These are phyloP conservation scores for Raja brachyura DNA, from an alignment of 2,113 vertebrate genomes.

Conservation along the genomic window DNA sequence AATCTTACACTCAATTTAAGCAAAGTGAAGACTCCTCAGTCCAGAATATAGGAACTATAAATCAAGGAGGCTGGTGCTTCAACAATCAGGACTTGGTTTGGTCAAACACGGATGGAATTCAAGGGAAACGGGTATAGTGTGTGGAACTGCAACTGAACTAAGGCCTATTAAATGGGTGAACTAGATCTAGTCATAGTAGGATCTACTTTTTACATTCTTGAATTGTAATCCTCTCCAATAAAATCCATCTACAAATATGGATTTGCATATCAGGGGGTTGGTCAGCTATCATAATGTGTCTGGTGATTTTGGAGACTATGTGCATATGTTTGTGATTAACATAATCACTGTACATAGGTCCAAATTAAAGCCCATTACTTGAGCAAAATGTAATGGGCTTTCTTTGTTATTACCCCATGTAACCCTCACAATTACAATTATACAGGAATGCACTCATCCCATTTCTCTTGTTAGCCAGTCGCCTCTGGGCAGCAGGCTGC, in stretches of 20 bases:
- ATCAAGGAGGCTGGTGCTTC: not conserved
- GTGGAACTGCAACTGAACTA: not conserved
- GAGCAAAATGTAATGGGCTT: no score
- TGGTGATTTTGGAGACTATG: not conserved
- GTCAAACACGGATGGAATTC: not conserved
- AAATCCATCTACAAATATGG: not conserved
- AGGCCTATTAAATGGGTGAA: not conserved
- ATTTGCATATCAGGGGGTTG: not conserved
- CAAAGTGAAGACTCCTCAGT: not conserved
- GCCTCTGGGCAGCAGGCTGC: no score
- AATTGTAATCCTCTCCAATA: not conserved
- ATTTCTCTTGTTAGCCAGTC: no score
- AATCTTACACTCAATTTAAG: not conserved
- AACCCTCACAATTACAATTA: no score
- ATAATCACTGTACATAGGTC: no score
- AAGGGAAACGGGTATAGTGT: not conserved
- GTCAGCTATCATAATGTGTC: not conserved
- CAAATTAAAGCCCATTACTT: no score
- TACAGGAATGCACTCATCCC: no score
- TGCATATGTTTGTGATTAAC: not conserved
- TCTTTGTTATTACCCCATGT: no score
- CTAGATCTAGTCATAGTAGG: not conserved
- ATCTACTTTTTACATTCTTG: not conserved
- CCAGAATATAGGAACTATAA: not conserved
- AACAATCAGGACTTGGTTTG: not conserved